Base-by-base conservation (phyloP, 2,797 vertebrate species). In the Antrozous pallidus region DNA sequence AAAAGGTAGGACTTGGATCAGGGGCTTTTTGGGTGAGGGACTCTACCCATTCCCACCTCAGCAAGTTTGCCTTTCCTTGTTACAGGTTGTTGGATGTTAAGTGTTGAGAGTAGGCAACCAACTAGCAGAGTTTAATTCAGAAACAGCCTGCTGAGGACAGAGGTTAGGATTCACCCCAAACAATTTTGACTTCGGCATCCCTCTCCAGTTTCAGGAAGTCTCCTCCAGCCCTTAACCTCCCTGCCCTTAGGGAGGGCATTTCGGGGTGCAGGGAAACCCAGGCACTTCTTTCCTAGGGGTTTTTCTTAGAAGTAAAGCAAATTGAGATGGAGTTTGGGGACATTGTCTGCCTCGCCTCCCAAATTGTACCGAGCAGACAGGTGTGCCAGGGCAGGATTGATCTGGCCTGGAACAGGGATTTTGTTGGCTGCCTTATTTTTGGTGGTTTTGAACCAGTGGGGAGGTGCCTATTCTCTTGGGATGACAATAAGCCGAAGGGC, bases 241-340 rank as follows among this genome's bases (percentile, higher is more conserved):
- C 0, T 24, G 5, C 36, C 12, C 17, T 22, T 8, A 33, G 38
- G 18, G 75, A 51, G 42, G 33, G 10, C 71, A 2, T 58, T 86
- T 63, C 20, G 10, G 79, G 51, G 80, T 28, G 31, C 12, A 8
- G 61, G 65, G 70, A 77, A 56, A 10, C 28, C 8, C 6, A 42
- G 28, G 47, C 1, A 0, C 16, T 20, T 38, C 54, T 70, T 49
- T 17, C 17, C 7, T 14, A 0, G 5, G 11, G 28, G 18, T 20
- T 40, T 82, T 90, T 81, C 90, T 70, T 69, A 16, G 54, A 85
- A 73, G 81, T 40, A 79, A 79, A 90, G 45, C 20, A n/a, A 54
- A 61, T 8, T 5, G 33, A 77, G 49, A 40, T 67, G 31, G 74
- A 16, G 6, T 58, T 54, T 83, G 17, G 5, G 22, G 45, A 12